Evolutionary conservation across 2,797 vertebrate genomes (phyloP).

Genomic region (Rhinella marina): DNA sequence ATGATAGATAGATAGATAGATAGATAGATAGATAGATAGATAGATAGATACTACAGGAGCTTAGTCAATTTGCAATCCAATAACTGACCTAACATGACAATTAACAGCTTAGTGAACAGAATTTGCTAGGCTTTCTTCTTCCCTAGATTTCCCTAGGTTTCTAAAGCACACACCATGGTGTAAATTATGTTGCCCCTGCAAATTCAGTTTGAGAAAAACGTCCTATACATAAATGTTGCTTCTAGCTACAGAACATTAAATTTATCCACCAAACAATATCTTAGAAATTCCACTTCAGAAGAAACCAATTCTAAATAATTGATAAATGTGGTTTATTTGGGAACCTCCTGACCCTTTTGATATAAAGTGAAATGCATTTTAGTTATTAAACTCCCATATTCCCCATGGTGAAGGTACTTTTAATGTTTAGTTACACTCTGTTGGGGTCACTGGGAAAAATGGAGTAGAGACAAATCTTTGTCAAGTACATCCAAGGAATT

Average conservation of each 20-base stretch:
- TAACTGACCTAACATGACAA: constrained; percentile 72
- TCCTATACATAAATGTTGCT: constrained; percentile 84
- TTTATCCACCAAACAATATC: constrained; percentile 95
- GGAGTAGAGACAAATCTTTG: constrained; percentile 75
- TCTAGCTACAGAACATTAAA: constrained; percentile 89
- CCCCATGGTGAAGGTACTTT: constrained; percentile 78
- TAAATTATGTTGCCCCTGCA: constrained; percentile 84
- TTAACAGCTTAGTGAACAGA: constrained; percentile 89
- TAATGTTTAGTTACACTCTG: constrained; percentile 79
- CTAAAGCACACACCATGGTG: constrained; percentile 79
- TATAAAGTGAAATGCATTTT: constrained; percentile 86
- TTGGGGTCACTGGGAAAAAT: constrained; percentile 79
- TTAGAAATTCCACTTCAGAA: constrained; percentile 88
- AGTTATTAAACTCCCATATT: constrained; percentile 84
- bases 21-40: background rate
- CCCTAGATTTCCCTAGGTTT: constrained; percentile 73
- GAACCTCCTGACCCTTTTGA: constrained; percentile 81
- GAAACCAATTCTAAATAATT: constrained; percentile 94
- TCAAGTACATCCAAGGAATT: constrained; percentile 76
- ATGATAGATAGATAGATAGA: too few species aligned
- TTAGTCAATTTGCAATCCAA: constrained; percentile 72
- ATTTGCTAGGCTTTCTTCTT: constrained; percentile 78
- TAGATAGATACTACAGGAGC: background rate
- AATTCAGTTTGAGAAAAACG: constrained; percentile 84
- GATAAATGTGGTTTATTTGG: constrained; percentile 93